These are phyloP conservation scores for Pundamilia nyererei DNA, from an alignment of 2,113 vertebrate genomes.

Conservation along the genomic window DNA sequence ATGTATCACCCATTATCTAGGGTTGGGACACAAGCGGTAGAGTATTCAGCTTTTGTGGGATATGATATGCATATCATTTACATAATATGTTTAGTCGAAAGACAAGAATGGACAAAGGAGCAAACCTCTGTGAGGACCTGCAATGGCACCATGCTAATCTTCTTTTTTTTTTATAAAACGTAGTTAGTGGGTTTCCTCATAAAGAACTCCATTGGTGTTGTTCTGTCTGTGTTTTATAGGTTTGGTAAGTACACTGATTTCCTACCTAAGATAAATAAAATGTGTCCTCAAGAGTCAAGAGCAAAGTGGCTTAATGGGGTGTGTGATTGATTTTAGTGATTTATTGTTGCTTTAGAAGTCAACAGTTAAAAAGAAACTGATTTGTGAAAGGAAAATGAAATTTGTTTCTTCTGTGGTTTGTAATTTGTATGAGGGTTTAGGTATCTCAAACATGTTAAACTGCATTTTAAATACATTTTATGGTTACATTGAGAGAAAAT, in stretches of 20 bases:
- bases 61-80: neutral
- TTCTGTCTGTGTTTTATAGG: neutral
- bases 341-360: neutral
- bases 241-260: neutral
- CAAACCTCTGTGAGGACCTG: neutral
- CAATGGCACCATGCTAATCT: neutral
- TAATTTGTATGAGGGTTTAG: neutral
- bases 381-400: neutral
- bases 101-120: neutral
- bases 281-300: neutral
- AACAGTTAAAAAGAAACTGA: neutral
- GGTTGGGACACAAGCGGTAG: neutral
- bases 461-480: neutral
- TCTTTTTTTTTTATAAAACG: neutral
- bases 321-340: neutral
- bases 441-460: neutral
- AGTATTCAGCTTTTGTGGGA: neutral
- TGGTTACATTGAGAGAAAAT: neutral
- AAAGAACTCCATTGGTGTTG: neutral
- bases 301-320: neutral
- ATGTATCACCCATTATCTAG: neutral
- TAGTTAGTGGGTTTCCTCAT: neutral
- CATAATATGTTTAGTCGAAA: neutral
- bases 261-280: neutral
- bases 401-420: neutral